phyloP scores from a whole-genome alignment of 2,113 vertebrate genomes.

The Syrrhaptes paradoxus region DNA sequence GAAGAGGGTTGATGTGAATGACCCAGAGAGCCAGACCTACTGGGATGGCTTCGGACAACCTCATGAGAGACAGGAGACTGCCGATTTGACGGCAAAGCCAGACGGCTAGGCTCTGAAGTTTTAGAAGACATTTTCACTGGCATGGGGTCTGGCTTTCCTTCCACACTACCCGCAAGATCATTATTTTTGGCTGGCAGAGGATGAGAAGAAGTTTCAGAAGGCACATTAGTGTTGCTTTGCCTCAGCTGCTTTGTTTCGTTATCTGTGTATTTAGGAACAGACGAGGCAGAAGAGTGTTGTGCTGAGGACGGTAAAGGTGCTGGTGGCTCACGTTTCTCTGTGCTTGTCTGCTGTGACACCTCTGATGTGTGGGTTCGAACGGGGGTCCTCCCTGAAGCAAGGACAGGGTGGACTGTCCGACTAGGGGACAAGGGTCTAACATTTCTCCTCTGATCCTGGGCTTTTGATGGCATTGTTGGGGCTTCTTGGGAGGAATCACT shows the following conservation, averaged over 20 bases:
- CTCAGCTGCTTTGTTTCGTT: conserved; percentile 59
- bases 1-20: conserved; percentile 11
- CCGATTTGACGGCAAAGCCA: not conserved
- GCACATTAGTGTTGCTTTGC: not conserved
- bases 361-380: conserved; percentile 34
- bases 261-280: conserved; percentile 24
- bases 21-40: conserved; percentile 33
- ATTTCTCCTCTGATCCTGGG: conserved; percentile 53
- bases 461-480: conserved; percentile 9
- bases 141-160: conserved; percentile 19
- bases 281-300: not conserved
- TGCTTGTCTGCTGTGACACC: not conserved
- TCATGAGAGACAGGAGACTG: conserved; percentile 7
- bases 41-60: not conserved
- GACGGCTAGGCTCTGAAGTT: not conserved
- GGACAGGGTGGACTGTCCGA: conserved; percentile 77
- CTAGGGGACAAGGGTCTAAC: conserved; percentile 74
- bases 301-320: not conserved
- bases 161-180: not conserved
- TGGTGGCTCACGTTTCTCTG: not conserved
- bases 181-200: conserved; percentile 7
- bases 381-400: conserved; percentile 76
- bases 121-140: conserved; percentile 58
- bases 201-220: conserved; percentile 11
- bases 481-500: not conserved